Evolutionary conservation across 2,797 vertebrate genomes (phyloP), one percentile per base, ranked within the genome.

Genomic region (Hemibagrus guttatus): DNA sequence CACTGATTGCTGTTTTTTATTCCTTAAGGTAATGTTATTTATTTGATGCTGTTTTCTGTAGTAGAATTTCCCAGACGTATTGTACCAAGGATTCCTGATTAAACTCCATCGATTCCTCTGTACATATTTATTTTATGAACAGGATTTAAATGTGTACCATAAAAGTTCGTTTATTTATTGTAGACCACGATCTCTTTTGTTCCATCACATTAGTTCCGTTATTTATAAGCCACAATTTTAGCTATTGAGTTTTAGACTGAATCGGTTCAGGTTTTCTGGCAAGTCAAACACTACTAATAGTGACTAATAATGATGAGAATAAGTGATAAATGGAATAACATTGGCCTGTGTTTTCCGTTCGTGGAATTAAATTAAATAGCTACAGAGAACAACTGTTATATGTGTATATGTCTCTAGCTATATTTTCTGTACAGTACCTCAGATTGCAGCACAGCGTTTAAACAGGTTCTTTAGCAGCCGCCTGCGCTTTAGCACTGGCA

Each of bases 391-490:
- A 2, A 23, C n/a, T 35, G 61, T 75, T 61, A 2, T 11, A 52
- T 79, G 8, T 72, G n/a, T 74, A 49, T 66, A 81, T 17, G 16
- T 16, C 23, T n/a, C 13, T 46, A 26, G 74, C 23, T 66, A 75
- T 13, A 54, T 75, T 2, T 74, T 28, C 31, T 54, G 31, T 31
- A 66, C 23, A 13, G 56, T 28, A 26, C 31, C 35, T 58, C 14
- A 46, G 9, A 19, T 21, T 68, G 7, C 19, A 66, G 17, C 49
- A 42, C 64, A 46, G 63, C 21, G 0, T 75, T 63, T 74, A 63
- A 86, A 35, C 19, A 28, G 80, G 79, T 86, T 61, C 21, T 66
- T 86, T 75, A 86, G 21, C 6, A 26, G 31, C 46, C 46, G 23
- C 2, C 58, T 75, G 80, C 8, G n/a, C 69, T 84, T 69, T 42